Percentiles rank a stretch among this genome's conserved stretches.
These are phyloP conservation scores for Crotalus horridus DNA, from an alignment of 2,113 vertebrate genomes.

Conservation along the genomic window DNA sequence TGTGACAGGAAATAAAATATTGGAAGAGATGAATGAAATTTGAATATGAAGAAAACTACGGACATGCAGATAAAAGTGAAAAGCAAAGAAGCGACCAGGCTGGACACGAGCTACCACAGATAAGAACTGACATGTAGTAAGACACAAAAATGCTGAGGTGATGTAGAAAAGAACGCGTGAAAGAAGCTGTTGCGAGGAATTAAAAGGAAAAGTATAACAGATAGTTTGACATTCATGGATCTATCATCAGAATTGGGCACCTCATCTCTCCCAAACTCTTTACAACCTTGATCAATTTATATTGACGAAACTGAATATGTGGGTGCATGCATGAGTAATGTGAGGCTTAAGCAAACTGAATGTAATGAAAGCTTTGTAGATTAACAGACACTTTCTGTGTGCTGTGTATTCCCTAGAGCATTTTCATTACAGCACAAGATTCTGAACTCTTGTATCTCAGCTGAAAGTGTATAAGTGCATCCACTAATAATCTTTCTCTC, in stretches of 20 bases:
- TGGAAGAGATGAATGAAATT: background rate
- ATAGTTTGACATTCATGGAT: background rate
- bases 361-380: background rate
- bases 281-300: background rate
- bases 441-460: background rate
- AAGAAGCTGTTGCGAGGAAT: background rate
- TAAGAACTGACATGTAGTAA: background rate
- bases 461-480: background rate
- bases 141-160: background rate
- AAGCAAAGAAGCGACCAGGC: background rate
- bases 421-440: background rate
- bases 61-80: background rate
- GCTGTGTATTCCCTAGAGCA: background rate
- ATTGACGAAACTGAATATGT: background rate
- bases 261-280: background rate
- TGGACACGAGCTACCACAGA: background rate
- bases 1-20: background rate
- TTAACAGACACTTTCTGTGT: background rate
- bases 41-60: background rate
- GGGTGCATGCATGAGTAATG: background rate
- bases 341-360: background rate
- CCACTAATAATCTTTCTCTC: background rate
- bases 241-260: background rate
- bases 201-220: background rate
- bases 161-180: background rate